A percentile compares a stretch with the other conserved stretches of the same genome.
Evolutionary conservation across 2,888 invertebrate genomes (phyloP).

Genomic region (Nebria brevicollis): DNA sequence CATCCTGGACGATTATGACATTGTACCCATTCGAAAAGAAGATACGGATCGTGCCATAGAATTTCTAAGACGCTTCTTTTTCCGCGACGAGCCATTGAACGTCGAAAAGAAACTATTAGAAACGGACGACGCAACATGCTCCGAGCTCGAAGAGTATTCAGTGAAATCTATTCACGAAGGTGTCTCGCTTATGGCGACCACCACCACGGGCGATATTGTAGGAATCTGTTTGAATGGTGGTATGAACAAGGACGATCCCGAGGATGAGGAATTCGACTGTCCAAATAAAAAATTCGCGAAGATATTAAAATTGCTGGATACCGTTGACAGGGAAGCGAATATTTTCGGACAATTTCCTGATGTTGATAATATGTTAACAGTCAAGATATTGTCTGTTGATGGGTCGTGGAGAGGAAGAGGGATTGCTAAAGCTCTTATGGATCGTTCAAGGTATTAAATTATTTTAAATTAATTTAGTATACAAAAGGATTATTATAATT

Average conservation of each 20-base stretch:
- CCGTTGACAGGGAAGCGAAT: constrained; percentile 68
- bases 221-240: constrained; percentile 60
- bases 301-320: constrained; percentile 70
- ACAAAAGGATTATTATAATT: neutral
- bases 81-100: constrained; percentile 78
- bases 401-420: constrained; percentile 73
- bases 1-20: constrained; percentile 59
- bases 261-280: constrained; percentile 65
- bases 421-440: constrained; percentile 71
- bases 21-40: constrained; percentile 62
- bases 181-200: constrained; percentile 72
- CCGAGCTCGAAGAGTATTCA: constrained; percentile 73
- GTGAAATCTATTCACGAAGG: constrained; percentile 67
- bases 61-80: constrained; percentile 72
- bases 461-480: neutral
- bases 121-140: constrained; percentile 69
- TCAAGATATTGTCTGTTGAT: constrained; percentile 76
- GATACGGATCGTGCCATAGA: constrained; percentile 66
- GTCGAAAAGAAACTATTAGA: constrained; percentile 70
- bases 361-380: constrained; percentile 67
- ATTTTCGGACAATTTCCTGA: constrained; percentile 69
- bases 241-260: constrained; percentile 59
- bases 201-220: constrained; percentile 67
- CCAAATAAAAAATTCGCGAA: constrained; percentile 72
- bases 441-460: constrained; percentile 68